Evolutionary conservation across 2,113 vertebrate species (phyloP), one percentile per base, ranked within the genome.

Genomic region (Hippocampus comes): DNA sequence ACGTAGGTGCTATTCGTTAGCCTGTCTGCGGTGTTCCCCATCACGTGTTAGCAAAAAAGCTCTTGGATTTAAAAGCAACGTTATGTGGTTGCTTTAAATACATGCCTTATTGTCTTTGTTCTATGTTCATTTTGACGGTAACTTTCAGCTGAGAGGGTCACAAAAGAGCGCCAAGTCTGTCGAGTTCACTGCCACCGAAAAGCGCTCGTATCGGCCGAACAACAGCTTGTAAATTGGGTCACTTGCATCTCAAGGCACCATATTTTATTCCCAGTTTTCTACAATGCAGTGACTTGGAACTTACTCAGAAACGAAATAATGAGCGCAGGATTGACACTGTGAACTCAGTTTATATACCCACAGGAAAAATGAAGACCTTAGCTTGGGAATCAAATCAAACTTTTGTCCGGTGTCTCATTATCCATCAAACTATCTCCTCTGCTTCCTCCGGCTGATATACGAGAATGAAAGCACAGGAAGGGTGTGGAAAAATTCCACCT

Each of bases 381-480:
- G 82, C 72, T 55, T 63, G 55, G 83, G 80, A 90, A 90, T 90
- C 84, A 88, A 90, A 89, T 89, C 87, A 90, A 90, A 86, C 83
- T 79, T 88, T 84, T 89, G 84, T 87, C 89, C 78, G 81, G 77
- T 85, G 83, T 89, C 87, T 91, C 87, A 87, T 89, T 90, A 90
- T 89, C 90, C 89, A 90, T 90, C 87, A 91, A 90, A 89, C 81
- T 80, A 88, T 87, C 87, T 87, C 80, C 75, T 79, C n/a, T 76
- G 59, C 86, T 82, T 79, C 72, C 59, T 30, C 17, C 7, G 15
- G 59, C 12, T 59, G 23, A 59, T 59, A 90, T 89, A 87, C 86
- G 85, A 83, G 46, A 78, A 88, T 73, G 82, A 86, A 86, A 90
- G 87, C 82, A 87, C 73, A 71, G 72, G 82, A 89, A 86, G 86